phyloP scores from a whole-genome alignment of 2,797 vertebrate genomes.

The Protosalanx chinensis region DNA sequence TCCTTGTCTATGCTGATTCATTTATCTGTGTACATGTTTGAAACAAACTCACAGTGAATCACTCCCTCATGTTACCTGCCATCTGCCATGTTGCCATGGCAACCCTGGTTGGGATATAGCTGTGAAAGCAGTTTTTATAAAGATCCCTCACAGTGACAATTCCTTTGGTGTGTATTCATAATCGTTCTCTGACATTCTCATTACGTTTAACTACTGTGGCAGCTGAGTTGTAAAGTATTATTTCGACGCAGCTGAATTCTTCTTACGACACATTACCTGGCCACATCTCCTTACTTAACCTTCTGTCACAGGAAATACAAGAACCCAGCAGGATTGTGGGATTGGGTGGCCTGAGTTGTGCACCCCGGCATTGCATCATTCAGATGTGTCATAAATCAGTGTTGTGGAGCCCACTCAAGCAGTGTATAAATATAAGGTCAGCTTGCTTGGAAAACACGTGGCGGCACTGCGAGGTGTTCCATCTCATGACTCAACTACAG shows the following conservation, averaged over 20 bases:
- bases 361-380: background rate
- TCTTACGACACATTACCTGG: no score
- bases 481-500: conserved; percentile 3
- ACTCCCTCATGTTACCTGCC: conserved; percentile 5
- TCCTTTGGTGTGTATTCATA: no score
- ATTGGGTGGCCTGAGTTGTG: no score
- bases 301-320: no score
- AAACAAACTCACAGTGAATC: conserved; percentile 7
- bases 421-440: background rate
- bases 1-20: conserved; percentile 7
- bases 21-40: conserved; percentile 2
- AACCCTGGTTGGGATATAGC: background rate
- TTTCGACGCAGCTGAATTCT: no score
- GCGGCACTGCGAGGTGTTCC: conserved; percentile 7
- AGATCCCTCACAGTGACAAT: no score
- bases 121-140: background rate
- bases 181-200: no score
- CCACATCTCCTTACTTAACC: no score
- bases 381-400: background rate
- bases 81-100: conserved; percentile 10
- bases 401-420: background rate
- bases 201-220: no score
- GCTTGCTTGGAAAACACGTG: conserved; percentile 7
- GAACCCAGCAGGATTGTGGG: no score
- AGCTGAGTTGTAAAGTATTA: no score